These are phyloP conservation scores for Sus scrofa DNA, from an alignment of 2,113 vertebrate genomes.

Conservation along the genomic window DNA sequence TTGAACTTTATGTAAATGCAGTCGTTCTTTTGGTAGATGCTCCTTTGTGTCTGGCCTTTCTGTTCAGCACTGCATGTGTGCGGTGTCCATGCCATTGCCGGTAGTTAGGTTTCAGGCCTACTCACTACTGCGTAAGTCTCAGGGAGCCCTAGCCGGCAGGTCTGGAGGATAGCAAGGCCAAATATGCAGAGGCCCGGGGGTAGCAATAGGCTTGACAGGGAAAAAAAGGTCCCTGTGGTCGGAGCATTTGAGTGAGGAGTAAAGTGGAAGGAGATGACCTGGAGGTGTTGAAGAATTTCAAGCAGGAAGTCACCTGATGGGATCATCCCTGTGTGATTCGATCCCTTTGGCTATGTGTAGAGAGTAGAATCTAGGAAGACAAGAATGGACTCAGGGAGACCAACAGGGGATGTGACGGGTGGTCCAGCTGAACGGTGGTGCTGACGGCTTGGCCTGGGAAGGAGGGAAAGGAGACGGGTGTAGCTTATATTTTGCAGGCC, in stretches of 20 bases:
- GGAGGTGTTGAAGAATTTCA: not conserved
- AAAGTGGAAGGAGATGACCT: not conserved
- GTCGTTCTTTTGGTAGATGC: not conserved
- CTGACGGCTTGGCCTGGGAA: not conserved
- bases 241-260: not conserved
- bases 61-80: not conserved
- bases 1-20: not conserved
- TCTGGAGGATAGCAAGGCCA: not conserved
- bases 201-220: not conserved
- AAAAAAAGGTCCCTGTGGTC: not conserved
- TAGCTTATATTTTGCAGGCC: not conserved
- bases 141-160: not conserved
- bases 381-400: not conserved
- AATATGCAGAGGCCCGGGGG: not conserved
- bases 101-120: not conserved
- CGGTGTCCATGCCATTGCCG: not conserved
- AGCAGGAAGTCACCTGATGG: not conserved
- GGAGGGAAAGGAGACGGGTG: not conserved
- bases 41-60: not conserved
- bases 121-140: not conserved
- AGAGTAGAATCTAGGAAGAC: not conserved
- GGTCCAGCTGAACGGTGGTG: not conserved
- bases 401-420: not conserved
- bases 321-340: not conserved
- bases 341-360: not conserved